Base-by-base conservation (phyloP, 2,888 invertebrate species). In the Drosophila maculinotata region DNA sequence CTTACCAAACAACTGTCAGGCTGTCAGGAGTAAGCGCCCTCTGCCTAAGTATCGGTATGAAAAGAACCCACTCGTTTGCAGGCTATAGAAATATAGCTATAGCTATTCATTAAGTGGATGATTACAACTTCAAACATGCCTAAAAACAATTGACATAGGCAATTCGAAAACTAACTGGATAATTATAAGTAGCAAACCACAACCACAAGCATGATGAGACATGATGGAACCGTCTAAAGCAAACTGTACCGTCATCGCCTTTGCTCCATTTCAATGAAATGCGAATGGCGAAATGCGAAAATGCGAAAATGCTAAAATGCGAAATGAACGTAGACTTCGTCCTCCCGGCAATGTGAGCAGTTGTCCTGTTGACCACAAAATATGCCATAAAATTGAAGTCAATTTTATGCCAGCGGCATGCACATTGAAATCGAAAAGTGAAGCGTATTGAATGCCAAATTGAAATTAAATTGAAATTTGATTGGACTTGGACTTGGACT, bases 381-480 rank as follows among this genome's bases (percentile, higher is more conserved):
- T 77, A 73, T 81, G 68, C 35, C 74, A 77, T 20, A 23, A 67
- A 80, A 75, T 78, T 67, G 63, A 63, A 59, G 53, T 69, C 53
- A 60, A 69, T 76, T 52, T 52, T 39, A 30, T 41, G 65, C 65
- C 58, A 47, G 44, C 47, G 69, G 81, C 64, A 53, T n/a, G 39
- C 31, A 62, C 58, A 79, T 67, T 75, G 65, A 65, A 76, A 81
- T 63, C 73, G 76, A 78, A 81, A 80, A 74, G 47, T 60, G 80
- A 71, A 74, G 74, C 66, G 73, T 79, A 81, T 82, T 82, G 85
- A 76, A 76, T 69, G 53, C 49, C 44, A 67, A 70, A 80, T 76
- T 82, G 69, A 67, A 69, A 74, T 83, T 52, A 76, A 87, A 85
- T 85, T 76, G 76, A 48, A 76, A 82, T 85, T 79, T 65, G 57